These are phyloP conservation scores for Microplitis demolitor DNA, from an alignment of 1,140 invertebrate genomes.

Conservation along the genomic window DNA sequence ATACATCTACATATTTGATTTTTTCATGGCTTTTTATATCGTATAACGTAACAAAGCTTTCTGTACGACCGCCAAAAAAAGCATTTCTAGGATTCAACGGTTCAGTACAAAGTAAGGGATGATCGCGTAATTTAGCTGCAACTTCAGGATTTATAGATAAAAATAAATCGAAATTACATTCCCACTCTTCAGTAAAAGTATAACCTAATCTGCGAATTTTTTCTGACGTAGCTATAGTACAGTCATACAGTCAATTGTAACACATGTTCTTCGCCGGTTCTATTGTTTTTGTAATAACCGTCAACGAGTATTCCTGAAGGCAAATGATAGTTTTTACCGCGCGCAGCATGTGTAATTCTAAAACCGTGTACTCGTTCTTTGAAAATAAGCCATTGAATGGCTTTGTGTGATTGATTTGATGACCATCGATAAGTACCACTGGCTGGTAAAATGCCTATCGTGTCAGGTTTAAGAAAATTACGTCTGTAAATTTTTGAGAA, in stretches of 20 bases:
- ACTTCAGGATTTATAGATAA: not conserved
- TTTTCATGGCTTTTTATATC: slow-evolving; percentile 38
- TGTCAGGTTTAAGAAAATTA: too few relatives aligned
- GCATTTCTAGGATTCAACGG: slow-evolving; percentile 33
- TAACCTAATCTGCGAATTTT: slow-evolving; percentile 12
- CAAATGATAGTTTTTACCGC: slow-evolving; percentile 3
- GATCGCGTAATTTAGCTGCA: not conserved
- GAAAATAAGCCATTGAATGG: not conserved
- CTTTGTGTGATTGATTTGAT: not conserved
- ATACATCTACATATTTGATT: slow-evolving; percentile 43
- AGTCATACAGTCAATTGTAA: not conserved
- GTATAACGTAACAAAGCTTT: slow-evolving; percentile 40
- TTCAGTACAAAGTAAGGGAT: not conserved
- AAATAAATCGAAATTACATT: slow-evolving; percentile 16
- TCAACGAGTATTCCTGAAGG: slow-evolving; percentile 8
- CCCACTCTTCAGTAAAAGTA: slow-evolving; percentile 16
- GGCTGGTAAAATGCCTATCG: not conserved
- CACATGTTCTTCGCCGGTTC: not conserved
- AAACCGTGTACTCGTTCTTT: not conserved
- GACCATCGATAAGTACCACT: too few relatives aligned
- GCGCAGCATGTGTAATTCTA: not conserved
- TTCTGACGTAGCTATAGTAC: not conserved
- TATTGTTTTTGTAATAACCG: slow-evolving; percentile 4
- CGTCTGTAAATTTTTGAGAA: too few relatives aligned
- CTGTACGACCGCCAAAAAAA: slow-evolving; percentile 49